Evolutionary conservation across 1,140 invertebrate species (phyloP).

Genomic region (Trichomalopsis sarcophagae): DNA sequence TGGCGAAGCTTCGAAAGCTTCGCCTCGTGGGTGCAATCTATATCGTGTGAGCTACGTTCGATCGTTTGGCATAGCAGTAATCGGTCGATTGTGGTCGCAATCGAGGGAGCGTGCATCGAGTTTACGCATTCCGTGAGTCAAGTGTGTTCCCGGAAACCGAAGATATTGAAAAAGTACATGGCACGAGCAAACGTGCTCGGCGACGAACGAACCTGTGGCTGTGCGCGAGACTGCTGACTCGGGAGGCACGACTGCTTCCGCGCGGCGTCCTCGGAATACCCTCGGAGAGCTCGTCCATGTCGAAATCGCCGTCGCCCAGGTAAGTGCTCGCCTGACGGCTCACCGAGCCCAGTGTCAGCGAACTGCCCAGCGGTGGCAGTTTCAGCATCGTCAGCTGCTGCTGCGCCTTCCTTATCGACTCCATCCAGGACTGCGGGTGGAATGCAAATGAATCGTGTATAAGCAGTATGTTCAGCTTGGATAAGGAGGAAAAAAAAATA

Average conservation of each 20-base stretch:
- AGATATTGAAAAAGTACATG: background rate
- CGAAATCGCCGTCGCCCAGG: slow-evolving; percentile 69
- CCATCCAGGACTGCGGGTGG: slow-evolving; percentile 67
- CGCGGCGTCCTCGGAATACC: slow-evolving; percentile 67
- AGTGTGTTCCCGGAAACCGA: background rate
- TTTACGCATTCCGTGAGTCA: background rate
- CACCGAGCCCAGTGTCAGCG: slow-evolving; percentile 58
- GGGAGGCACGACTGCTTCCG: slow-evolving; percentile 73
- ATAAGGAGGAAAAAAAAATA: too few relatives aligned
- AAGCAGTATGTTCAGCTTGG: too few relatives aligned
- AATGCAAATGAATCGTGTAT: background rate
- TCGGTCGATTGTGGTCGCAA: too few relatives aligned
- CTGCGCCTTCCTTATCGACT: slow-evolving; percentile 70
- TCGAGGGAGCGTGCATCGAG: background rate
- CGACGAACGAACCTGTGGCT: slow-evolving; percentile 75
- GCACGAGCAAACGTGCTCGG: background rate
- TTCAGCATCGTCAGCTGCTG: slow-evolving; percentile 69
- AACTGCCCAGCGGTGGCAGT: slow-evolving; percentile 60
- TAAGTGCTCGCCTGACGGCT: slow-evolving; percentile 68
- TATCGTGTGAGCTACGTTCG: too few relatives aligned
- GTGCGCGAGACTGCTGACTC: slow-evolving; percentile 80
- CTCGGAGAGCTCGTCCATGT: slow-evolving; percentile 67
- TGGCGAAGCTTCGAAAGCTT: too few relatives aligned
- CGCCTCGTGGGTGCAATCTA: too few relatives aligned
- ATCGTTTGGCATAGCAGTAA: too few relatives aligned